These are phyloP conservation scores for Oophaga sylvatica DNA, from an alignment of 2,797 vertebrate genomes.

Conservation along the genomic window DNA sequence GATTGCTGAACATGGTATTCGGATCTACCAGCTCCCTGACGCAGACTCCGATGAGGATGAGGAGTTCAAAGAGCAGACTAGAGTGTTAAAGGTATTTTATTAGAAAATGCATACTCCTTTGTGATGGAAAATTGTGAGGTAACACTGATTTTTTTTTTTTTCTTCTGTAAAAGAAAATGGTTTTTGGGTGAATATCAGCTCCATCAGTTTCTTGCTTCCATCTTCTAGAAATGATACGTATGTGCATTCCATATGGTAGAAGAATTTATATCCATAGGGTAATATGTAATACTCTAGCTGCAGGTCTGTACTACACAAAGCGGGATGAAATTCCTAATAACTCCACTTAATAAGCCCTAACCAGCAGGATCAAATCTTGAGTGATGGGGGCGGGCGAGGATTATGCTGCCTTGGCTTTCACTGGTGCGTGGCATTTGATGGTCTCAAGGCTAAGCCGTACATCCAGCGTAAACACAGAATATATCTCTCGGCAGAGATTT, in stretches of 20 bases:
- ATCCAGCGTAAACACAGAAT: not conserved
- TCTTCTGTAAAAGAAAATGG: not conserved
- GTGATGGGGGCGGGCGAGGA: conserved; percentile 7
- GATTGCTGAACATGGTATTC: conserved; percentile 89
- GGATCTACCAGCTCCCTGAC: conserved; percentile 92
- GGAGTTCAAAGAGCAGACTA: conserved; percentile 91
- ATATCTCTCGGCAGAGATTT: conserved; percentile 17
- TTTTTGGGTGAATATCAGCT: not conserved
- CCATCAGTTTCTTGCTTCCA: too few relatives aligned
- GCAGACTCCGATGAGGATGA: conserved; percentile 89
- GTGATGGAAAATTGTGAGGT: not conserved
- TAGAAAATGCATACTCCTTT: not conserved
- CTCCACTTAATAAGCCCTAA: conserved; percentile 13
- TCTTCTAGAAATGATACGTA: not conserved
- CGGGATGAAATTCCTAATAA: not conserved
- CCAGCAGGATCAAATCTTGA: conserved; percentile 5
- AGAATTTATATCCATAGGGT: conserved; percentile 17
- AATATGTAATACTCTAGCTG: not conserved
- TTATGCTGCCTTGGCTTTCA: conserved; percentile 7
- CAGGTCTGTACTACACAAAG: conserved; percentile 8
- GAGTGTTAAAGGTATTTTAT: conserved; percentile 81
- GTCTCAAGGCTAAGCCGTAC: conserved; percentile 33
- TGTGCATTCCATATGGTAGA: conserved; percentile 8
- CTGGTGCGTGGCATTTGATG: conserved; percentile 29
- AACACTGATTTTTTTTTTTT: not conserved